These are phyloP conservation scores for Hoplostethus atlanticus DNA, from an alignment of 2,797 vertebrate genomes.

Conservation along the genomic window DNA sequence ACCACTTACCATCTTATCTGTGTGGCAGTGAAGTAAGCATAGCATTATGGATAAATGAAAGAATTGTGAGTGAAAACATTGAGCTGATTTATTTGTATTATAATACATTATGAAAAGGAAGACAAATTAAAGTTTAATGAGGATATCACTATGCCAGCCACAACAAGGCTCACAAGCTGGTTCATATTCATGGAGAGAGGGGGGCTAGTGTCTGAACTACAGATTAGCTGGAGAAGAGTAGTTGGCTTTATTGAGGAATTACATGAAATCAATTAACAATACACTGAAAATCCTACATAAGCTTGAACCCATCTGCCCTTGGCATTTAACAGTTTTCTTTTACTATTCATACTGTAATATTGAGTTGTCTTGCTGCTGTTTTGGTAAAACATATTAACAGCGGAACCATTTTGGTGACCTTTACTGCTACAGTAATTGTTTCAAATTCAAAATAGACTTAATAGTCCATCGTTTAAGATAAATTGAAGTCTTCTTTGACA, in stretches of 20 bases:
- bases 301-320: slow-evolving; percentile 57
- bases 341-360: slow-evolving; percentile 52
- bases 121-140: slow-evolving; percentile 40
- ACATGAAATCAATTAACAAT: slow-evolving; percentile 48
- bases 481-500: too few species aligned
- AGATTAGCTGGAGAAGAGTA: slow-evolving; percentile 43
- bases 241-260: slow-evolving; percentile 40
- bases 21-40: slow-evolving; percentile 34
- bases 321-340: slow-evolving; percentile 59
- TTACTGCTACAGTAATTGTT: not conserved
- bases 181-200: slow-evolving; percentile 52
- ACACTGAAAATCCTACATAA: slow-evolving; percentile 33
- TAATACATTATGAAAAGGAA: slow-evolving; percentile 43
- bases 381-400: slow-evolving; percentile 31
- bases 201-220: not conserved
- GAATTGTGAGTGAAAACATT: slow-evolving; percentile 49
- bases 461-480: too few species aligned
- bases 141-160: slow-evolving; percentile 45
- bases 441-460: not conserved
- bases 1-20: slow-evolving; percentile 48
- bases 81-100: slow-evolving; percentile 26
- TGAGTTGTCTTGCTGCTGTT: slow-evolving; percentile 10
- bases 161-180: slow-evolving; percentile 16
- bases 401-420: slow-evolving; percentile 21
- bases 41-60: slow-evolving; percentile 44